Conservation (phyloP, 2,888 invertebrate genomes). For the Carabus problematicus region DNA sequence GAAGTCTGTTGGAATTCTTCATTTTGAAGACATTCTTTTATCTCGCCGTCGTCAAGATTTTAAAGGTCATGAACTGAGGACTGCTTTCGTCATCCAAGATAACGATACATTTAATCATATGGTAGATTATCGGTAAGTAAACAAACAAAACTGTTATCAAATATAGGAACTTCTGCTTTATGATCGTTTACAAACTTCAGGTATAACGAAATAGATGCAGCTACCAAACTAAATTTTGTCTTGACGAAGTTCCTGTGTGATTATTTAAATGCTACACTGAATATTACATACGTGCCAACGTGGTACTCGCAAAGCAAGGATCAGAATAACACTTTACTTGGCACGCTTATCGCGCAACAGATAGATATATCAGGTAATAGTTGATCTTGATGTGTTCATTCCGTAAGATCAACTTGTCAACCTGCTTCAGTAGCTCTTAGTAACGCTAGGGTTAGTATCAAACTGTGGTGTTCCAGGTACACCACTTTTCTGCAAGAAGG, state of each 20-base stretch:
- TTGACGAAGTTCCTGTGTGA: slow-evolving; percentile 63
- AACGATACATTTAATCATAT: neutral
- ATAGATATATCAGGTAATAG: slow-evolving; percentile 64
- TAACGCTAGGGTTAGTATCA: too few species aligned
- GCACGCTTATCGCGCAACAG: slow-evolving; percentile 61
- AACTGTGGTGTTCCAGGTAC: slow-evolving; percentile 57
- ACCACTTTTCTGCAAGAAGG: slow-evolving; percentile 65
- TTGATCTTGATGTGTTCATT: too few species aligned
- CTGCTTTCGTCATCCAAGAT: neutral
- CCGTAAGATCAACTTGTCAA: too few species aligned
- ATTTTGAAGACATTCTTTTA: neutral
- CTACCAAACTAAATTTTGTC: slow-evolving; percentile 65
- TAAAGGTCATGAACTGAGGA: neutral
- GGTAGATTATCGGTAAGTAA: slow-evolving; percentile 17
- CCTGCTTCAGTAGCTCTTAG: too few species aligned
- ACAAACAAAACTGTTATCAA: neutral
- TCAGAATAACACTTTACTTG: slow-evolving; percentile 61
- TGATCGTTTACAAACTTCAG: too few species aligned
- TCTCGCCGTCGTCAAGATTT: neutral
- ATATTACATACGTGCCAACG: slow-evolving; percentile 59
- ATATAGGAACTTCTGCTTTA: too few species aligned
- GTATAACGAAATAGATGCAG: slow-evolving; percentile 56
- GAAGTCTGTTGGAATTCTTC: neutral
- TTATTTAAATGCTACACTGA: slow-evolving; percentile 61
- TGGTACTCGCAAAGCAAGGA: slow-evolving; percentile 63